Conservation (phyloP, 2,888 invertebrate genomes). For the Melipona beecheii region DNA sequence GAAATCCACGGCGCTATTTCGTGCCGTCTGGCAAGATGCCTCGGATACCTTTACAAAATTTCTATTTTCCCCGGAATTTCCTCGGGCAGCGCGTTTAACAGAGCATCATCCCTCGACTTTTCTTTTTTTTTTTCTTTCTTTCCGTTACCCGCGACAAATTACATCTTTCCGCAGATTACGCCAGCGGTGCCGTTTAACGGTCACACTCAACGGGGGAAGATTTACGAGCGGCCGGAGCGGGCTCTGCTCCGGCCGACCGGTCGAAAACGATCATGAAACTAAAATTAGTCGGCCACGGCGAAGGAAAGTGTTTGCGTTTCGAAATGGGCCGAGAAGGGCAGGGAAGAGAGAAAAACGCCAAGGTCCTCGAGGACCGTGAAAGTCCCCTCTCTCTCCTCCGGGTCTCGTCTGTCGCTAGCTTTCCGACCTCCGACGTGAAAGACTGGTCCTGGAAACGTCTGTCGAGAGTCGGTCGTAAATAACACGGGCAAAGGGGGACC, state of each 20-base stretch:
- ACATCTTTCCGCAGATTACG: slow-evolving; percentile 55
- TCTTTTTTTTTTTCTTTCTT: no score
- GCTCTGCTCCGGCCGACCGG: slow-evolving; percentile 9
- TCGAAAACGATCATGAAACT: slow-evolving; percentile 59
- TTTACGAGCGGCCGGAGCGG: slow-evolving; percentile 45
- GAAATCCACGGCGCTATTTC: neutral
- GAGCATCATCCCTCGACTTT: neutral
- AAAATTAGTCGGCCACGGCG: slow-evolving; percentile 43
- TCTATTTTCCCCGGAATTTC: slow-evolving; percentile 43
- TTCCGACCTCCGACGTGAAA: slow-evolving; percentile 35
- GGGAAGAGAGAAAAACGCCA: slow-evolving; percentile 32
- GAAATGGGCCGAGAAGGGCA: slow-evolving; percentile 6
- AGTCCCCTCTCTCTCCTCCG: neutral
- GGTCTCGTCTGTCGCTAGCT: slow-evolving; percentile 14
- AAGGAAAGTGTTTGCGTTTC: slow-evolving; percentile 56
- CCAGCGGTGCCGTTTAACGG: slow-evolving; percentile 51
- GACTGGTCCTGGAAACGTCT: slow-evolving; percentile 61
- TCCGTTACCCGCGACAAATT: slow-evolving; percentile 46
- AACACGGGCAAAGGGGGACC: slow-evolving; percentile 65
- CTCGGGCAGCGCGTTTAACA: slow-evolving; percentile 1
- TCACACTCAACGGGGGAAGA: slow-evolving; percentile 39
- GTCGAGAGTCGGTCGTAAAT: slow-evolving; percentile 72
- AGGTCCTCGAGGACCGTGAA: slow-evolving; percentile 34
- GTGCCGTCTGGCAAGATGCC: neutral
- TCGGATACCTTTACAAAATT: slow-evolving; percentile 22